A percentile compares a stretch with the other conserved stretches of the same genome.
Evolutionary conservation across 2,113 vertebrate genomes (phyloP).

Genomic region (Psilopsiagon aurifrons): DNA sequence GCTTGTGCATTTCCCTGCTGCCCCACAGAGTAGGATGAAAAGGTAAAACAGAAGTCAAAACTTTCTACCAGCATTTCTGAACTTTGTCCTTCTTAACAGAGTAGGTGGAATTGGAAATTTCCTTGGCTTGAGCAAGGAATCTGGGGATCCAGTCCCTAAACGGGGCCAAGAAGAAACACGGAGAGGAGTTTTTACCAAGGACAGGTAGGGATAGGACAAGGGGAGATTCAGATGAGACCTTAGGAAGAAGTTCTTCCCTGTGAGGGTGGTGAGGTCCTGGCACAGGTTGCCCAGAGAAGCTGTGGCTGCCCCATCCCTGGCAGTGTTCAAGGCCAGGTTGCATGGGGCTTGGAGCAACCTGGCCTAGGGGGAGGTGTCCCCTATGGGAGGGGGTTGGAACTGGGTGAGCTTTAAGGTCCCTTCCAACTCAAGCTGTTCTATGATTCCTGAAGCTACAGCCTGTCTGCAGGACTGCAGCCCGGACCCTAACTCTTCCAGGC

Average conservation of each 20-base stretch:
- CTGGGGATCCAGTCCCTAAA: not conserved
- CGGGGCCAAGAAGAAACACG: not conserved
- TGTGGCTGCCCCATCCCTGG: not conserved
- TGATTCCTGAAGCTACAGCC: not conserved
- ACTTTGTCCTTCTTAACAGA: not conserved
- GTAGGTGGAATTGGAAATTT: not conserved
- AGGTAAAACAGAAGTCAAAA: not conserved
- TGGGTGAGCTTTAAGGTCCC: not conserved
- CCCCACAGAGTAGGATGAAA: not conserved
- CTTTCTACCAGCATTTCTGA: not conserved
- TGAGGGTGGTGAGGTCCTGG: not conserved
- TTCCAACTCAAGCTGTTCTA: not conserved
- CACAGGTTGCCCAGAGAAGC: not conserved
- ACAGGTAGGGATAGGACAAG: not conserved
- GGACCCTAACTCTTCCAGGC: not conserved
- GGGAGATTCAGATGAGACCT: not conserved
- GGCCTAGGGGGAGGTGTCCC: not conserved
- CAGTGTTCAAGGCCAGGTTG: not conserved
- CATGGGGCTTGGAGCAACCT: not conserved
- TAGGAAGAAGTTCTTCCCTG: not conserved
- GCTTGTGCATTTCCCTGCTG: not conserved
- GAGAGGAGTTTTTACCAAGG: not conserved
- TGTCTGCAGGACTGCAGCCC: fast-evolving
- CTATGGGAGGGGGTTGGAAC: not conserved
- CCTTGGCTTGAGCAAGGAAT: not conserved